Base-by-base conservation (phyloP, 37 sponge, comb jelly and placozoan species). In the Spongilla lacustris region DNA sequence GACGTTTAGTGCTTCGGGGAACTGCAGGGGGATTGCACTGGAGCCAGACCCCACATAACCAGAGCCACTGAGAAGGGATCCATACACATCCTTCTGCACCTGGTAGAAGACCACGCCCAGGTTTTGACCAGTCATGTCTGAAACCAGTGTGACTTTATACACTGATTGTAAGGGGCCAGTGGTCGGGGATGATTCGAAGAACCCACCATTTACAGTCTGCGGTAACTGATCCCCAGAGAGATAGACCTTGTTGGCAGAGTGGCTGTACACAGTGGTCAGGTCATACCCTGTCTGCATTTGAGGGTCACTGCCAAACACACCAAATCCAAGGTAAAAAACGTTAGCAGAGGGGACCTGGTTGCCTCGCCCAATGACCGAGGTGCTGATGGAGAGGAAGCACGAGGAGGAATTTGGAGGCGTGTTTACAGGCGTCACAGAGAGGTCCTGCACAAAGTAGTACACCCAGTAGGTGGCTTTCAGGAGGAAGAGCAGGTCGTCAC, bases 361-460 rank as follows among this genome's bases (percentile, higher is more conserved):
- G 32, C 88, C 94, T 58, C 94, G 49, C 8, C 77, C 67, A 25
- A 28, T 38, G 49, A 93, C 48, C 1, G 38, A 33, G n/a, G 87
- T 77, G 6, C 32, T 66, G 66, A 93, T 36, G 24, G 76, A 69
- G 19, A 93, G 70, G 77, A 90, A 93, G 68, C 94, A 93, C 37
- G 75, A 71, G 33, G 49, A 31, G 25, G 17, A 33, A 50, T 70
- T 89, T 58, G 46, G 46, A 46, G 46, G 46, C n/a, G 35, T 12
- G 30, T 28, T 68, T 3, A 90, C 91, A 32, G 88, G 77, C 30
- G 75, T 33, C 14, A 90, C 38, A 33, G 35, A 19, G 35, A 83
- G 22, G 31, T 32, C 37, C 22, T 24, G 67, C 0, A 93, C 85
- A 84, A 93, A 89, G 27, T 84, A 82, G 29, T 80, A 41, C 29